These are phyloP conservation scores for Halcyon badia DNA, from an alignment of 2,797 vertebrate species.

Conservation along the genomic window DNA sequence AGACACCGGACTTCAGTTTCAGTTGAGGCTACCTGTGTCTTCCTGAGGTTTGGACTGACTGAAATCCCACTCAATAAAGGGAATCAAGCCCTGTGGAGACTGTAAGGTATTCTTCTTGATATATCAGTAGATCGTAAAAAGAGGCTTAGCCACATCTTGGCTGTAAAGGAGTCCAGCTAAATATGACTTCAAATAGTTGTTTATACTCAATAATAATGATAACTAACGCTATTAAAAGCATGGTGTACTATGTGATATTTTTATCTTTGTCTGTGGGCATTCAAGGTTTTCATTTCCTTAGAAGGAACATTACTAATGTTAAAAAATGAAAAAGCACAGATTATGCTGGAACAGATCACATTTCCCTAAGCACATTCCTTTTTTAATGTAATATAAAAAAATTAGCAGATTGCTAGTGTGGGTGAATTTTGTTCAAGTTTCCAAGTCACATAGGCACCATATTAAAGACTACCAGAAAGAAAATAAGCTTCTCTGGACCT, in stretches of 20 bases:
- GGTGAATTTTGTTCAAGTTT: conserved; percentile 7
- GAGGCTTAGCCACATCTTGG: background rate
- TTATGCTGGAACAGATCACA: background rate
- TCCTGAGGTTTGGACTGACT: background rate
- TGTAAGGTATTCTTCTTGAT: background rate
- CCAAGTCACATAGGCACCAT: background rate
- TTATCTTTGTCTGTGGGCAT: background rate
- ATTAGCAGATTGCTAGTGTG: background rate
- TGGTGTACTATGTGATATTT: background rate
- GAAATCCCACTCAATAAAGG: background rate
- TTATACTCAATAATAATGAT: background rate
- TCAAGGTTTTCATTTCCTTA: background rate
- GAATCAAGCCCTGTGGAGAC: background rate
- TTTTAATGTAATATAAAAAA: background rate
- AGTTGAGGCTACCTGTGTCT: background rate
- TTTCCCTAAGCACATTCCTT: background rate
- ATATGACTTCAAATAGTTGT: background rate
- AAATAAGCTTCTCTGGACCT: background rate
- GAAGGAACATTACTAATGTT: background rate
- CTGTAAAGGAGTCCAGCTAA: background rate
- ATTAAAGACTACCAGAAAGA: background rate
- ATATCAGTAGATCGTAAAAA: background rate
- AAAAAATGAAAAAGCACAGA: conserved; percentile 20
- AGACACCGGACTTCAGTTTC: background rate
- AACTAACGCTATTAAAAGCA: background rate